These are phyloP conservation scores for Terrapene triunguis DNA, from an alignment of 2,113 vertebrate species.

Conservation along the genomic window DNA sequence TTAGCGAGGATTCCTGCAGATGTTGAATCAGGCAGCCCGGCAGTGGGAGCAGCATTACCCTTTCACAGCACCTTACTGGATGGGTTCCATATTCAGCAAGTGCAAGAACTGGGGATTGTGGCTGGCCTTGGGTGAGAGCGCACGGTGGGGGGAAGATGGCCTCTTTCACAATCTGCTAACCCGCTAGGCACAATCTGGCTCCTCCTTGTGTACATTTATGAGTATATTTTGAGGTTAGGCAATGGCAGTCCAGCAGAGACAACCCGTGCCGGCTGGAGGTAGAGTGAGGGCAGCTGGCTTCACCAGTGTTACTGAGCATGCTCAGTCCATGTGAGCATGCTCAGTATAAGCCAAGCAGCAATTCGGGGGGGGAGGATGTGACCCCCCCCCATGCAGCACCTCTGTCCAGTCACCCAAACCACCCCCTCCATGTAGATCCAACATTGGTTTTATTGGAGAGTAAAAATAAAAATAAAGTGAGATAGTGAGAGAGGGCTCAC, in stretches of 20 bases:
- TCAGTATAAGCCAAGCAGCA: background rate
- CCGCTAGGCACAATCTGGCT: background rate
- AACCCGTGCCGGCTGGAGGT: background rate
- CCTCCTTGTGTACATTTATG: background rate
- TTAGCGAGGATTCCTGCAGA: background rate
- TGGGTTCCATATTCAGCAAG: background rate
- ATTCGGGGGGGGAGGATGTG: background rate
- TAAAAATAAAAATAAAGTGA: background rate
- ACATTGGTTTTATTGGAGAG: background rate
- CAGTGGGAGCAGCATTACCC: background rate
- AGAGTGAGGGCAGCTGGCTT: background rate
- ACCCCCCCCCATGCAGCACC: no score
- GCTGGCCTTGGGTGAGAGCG: background rate
- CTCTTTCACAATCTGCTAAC: background rate
- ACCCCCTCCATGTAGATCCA: background rate
- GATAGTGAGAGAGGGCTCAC: background rate
- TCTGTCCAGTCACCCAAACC: background rate
- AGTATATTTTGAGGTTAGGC: background rate
- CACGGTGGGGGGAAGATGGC: background rate
- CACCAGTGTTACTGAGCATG: background rate
- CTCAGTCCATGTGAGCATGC: background rate
- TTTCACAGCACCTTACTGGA: background rate
- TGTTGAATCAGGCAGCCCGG: fast-evolving
- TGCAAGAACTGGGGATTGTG: background rate
- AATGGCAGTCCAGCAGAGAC: background rate